Conservation (phyloP, 2,888 invertebrate species). For the Parthenolecanium corni region DNA sequence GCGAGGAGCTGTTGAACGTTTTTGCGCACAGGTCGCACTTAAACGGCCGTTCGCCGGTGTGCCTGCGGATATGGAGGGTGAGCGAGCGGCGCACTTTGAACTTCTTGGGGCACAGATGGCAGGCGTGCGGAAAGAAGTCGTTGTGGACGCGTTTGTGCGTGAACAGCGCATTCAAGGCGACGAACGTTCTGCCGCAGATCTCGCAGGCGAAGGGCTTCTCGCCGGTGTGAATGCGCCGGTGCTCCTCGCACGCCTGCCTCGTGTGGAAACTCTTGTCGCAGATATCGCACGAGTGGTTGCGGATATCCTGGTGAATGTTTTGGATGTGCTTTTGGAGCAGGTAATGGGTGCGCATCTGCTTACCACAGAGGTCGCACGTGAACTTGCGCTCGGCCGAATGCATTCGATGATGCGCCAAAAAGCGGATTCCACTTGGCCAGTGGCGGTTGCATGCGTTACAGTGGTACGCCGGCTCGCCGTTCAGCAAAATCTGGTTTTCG, state of each 20-base stretch:
- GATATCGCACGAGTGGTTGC: conserved; percentile 42
- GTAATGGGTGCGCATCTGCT: conserved; percentile 31
- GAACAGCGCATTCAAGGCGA: conserved; percentile 42
- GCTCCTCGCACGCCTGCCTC: conserved; percentile 42
- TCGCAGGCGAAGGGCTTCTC: conserved; percentile 41
- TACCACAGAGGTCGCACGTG: conserved; percentile 34
- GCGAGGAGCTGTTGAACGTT: conserved; percentile 29
- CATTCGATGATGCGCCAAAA: conserved; percentile 30
- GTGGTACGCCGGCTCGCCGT: conserved; percentile 17
- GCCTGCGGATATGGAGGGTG: conserved; percentile 30
- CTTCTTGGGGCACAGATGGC: conserved; percentile 43
- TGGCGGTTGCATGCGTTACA: conserved; percentile 19
- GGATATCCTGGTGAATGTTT: conserved; percentile 41
- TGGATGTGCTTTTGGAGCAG: conserved; percentile 42
- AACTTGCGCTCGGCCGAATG: conserved; percentile 34
- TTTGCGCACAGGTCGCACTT: conserved; percentile 30
- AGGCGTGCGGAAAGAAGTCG: conserved; percentile 41
- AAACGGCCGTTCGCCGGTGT: conserved; percentile 31
- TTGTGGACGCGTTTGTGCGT: conserved; percentile 46
- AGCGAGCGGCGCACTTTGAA: conserved; percentile 39
- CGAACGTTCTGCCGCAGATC: conserved; percentile 38
- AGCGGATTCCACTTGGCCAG: background rate
- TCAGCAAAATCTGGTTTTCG: conserved; percentile 9
- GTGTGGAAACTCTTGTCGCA: conserved; percentile 44
- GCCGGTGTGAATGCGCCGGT: conserved; percentile 41